A percentile compares a stretch with the other conserved stretches of the same genome.
These are phyloP conservation scores for Drosophila stalkeri DNA, from an alignment of 2,888 invertebrate species.

Conservation along the genomic window DNA sequence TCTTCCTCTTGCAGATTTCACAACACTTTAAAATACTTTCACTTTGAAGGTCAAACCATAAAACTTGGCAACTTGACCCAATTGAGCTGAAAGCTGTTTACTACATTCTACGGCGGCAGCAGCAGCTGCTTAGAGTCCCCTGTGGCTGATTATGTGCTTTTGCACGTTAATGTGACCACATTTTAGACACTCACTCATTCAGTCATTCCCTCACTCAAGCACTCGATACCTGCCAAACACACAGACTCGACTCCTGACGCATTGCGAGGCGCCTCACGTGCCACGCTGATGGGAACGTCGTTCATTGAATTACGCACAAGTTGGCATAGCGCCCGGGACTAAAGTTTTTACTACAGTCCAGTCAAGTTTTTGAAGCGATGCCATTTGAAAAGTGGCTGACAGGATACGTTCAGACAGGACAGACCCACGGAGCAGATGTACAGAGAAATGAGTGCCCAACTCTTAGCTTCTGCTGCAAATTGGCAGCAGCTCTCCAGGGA, in stretches of 20 bases:
- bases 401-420: conserved; percentile 35
- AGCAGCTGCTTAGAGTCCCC: conserved; percentile 46
- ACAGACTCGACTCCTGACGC: conserved; percentile 5
- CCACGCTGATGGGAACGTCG: conserved; percentile 60
- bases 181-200: conserved; percentile 35
- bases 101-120: conserved; percentile 60
- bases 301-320: conserved; percentile 76
- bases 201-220: conserved; percentile 12
- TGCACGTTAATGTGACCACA: conserved; percentile 67
- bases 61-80: conserved; percentile 53
- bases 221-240: conserved; percentile 23
- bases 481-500: conserved; percentile 58
- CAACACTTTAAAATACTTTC: conserved; percentile 7
- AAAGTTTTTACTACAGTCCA: conserved; percentile 40
- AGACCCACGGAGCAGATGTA: background rate
- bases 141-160: conserved; percentile 37
- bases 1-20: background rate
- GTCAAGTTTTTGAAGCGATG: conserved; percentile 53
- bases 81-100: conserved; percentile 44
- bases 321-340: conserved; percentile 24
- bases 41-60: conserved; percentile 30
- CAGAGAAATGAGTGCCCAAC: conserved; percentile 17
- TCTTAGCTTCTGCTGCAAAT: conserved; percentile 39
- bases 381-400: conserved; percentile 67
- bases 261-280: conserved; percentile 67